phyloP scores from a whole-genome alignment of 2,888 invertebrate genomes.

The Stenoptilia bipunctidactyla region DNA sequence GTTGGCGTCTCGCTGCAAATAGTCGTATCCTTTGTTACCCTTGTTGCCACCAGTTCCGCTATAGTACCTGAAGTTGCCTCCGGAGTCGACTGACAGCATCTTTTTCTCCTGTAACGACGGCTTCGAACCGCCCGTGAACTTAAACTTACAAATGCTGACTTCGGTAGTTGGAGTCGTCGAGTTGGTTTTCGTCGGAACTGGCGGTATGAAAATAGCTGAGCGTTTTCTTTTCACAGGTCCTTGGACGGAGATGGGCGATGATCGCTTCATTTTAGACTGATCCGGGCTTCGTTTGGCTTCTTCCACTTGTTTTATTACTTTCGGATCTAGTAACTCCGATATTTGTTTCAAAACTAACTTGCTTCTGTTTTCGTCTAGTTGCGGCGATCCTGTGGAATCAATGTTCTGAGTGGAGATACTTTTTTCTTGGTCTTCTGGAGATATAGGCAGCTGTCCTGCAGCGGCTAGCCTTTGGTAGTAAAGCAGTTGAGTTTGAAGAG shows the following conservation, averaged over 20 bases:
- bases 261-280: conserved; percentile 53
- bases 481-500: conserved; percentile 77
- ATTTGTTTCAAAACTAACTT: conserved; percentile 61
- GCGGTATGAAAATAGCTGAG: conserved; percentile 87
- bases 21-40: conserved; percentile 85
- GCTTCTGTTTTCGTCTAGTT: conserved; percentile 51
- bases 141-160: conserved; percentile 93
- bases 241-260: conserved; percentile 42
- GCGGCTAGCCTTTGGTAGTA: conserved; percentile 83
- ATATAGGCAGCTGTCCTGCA: conserved; percentile 48
- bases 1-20: conserved; percentile 79
- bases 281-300: conserved; percentile 40
- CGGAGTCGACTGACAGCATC: conserved; percentile 90
- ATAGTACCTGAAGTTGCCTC: conserved; percentile 89
- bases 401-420: conserved; percentile 37
- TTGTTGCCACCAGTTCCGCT: conserved; percentile 89
- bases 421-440: conserved; percentile 40
- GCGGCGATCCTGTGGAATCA: conserved; percentile 37
- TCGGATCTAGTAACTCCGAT: conserved; percentile 55
- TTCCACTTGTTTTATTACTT: conserved; percentile 47
- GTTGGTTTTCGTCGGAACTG: conserved; percentile 80
- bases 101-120: conserved; percentile 92
- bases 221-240: conserved; percentile 78
- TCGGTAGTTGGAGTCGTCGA: conserved; percentile 84
- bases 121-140: conserved; percentile 92